Evolutionary conservation across 1,140 invertebrate species (phyloP), one percentile per base, ranked within the genome.

Genomic region (Atta texana): DNA sequence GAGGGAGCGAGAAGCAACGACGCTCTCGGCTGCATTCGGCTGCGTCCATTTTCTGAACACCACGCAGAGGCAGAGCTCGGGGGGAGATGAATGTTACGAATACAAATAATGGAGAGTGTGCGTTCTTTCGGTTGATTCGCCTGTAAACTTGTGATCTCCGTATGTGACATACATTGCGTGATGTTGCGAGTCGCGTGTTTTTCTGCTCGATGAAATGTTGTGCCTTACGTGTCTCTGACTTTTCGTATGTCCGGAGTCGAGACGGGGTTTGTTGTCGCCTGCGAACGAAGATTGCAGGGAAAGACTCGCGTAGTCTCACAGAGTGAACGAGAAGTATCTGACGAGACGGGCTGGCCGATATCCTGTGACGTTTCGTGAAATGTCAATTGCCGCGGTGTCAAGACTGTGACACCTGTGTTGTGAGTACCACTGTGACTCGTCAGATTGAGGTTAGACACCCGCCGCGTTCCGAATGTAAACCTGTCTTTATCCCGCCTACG

Each of bases 51-150:
- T 84, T 84, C 69, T 39, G 80, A 84, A 74, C 31, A 74, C 44
- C 44, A 84, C 18, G n/a, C 6, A 72, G 14, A 24, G 24, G 24
- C 24, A 24, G 24, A 63, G 0, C 8, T n/a, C 31, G 63, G n/a
- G 18, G 64, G 34, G 34, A 44, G n/a, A 10, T 16, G 55, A 82
- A 51, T 76, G 51, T 71, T 28, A 80, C 21, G 86, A 76, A 89
- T 81, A 87, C 81, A 91, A 91, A 91, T 91, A 91, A 91, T 89
- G 68, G 59, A 90, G 59, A 90, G 64, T 85, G 85, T 87, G 87
- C 53, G 63, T 85, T 85, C 76, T 44, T 90, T 81, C 16, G 57
- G 44, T 76, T 66, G 74, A 51, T 75, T 87, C 75, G 28, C 24
- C 64, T 1, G 61, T 31, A 81, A 82, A 69, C 18, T 84, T 28